phyloP scores from a whole-genome alignment of 2,113 vertebrate genomes.

The Alces alces region DNA sequence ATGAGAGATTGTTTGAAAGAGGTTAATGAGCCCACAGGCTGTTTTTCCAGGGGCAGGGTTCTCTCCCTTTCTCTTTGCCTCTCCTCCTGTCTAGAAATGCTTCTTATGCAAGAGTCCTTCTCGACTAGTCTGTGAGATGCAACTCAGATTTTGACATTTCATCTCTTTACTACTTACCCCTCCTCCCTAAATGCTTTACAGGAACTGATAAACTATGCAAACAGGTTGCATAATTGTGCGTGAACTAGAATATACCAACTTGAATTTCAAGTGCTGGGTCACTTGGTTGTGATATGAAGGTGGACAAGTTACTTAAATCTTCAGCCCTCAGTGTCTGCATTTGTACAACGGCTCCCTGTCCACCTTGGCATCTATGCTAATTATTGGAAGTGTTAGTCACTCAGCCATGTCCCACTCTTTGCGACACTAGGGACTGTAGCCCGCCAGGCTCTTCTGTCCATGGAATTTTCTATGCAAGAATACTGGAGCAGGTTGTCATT shows the following conservation, averaged over 20 bases:
- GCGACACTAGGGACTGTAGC: background rate
- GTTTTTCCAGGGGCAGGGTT: background rate
- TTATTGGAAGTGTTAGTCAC: background rate
- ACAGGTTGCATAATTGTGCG: background rate
- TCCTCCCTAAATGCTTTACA: background rate
- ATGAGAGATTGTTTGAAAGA: conserved; percentile 5
- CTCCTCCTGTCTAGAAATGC: background rate
- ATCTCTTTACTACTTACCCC: conserved; percentile 1
- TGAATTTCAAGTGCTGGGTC: background rate
- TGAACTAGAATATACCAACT: background rate
- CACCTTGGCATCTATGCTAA: background rate
- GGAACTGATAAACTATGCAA: conserved; percentile 32
- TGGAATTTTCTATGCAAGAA: background rate
- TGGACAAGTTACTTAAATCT: background rate
- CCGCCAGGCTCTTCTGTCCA: background rate
- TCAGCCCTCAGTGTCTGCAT: background rate
- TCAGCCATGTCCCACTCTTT: background rate
- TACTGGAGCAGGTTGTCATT: background rate
- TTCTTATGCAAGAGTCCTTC: conserved; percentile 12
- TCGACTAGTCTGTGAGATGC: background rate
- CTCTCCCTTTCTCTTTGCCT: background rate
- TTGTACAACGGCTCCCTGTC: background rate
- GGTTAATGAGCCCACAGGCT: conserved; percentile 36
- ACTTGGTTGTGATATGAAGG: background rate
- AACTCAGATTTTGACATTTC: background rate